Evolutionary conservation across 2,113 vertebrate genomes (phyloP).

Genomic region (Plestiodon gilberti): DNA sequence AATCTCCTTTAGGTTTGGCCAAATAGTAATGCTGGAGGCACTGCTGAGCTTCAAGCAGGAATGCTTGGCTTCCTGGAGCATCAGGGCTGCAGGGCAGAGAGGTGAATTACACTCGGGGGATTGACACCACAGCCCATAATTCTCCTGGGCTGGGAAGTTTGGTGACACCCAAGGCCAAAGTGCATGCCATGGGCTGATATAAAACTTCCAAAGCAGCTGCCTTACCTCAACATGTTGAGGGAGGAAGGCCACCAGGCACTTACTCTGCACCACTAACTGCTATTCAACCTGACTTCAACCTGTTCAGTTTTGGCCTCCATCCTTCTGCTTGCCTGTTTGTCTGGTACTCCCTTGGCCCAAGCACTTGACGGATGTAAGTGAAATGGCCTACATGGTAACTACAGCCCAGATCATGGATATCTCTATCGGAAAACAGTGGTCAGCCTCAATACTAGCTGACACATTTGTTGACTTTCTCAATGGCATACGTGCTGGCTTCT

Average conservation of each 20-base stretch:
- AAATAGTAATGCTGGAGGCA: not conserved
- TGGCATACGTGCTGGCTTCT: constrained; percentile 24
- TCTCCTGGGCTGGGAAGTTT: not conserved
- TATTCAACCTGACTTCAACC: not conserved
- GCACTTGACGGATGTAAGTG: not conserved
- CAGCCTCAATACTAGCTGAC: constrained; percentile 28
- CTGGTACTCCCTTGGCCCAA: not conserved
- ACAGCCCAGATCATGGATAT: not conserved
- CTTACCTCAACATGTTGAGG: not conserved
- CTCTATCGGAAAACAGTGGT: constrained; percentile 36
- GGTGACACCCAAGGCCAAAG: not conserved
- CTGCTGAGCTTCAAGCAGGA: not conserved
- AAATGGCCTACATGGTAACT: not conserved
- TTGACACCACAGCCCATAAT: not conserved
- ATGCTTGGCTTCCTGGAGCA: not conserved
- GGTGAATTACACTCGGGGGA: not conserved
- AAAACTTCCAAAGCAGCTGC: not conserved
- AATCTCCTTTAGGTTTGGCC: not conserved
- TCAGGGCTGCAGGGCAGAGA: not conserved
- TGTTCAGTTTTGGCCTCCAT: not conserved
- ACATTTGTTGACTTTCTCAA: constrained; percentile 29
- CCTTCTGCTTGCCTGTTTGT: not conserved
- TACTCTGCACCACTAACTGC: not conserved
- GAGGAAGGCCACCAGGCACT: not conserved
- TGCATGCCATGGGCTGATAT: not conserved